Evolutionary conservation across 2,888 invertebrate species (phyloP), one percentile per base, ranked within the genome.

Genomic region (Chromoteleia sp.): DNA sequence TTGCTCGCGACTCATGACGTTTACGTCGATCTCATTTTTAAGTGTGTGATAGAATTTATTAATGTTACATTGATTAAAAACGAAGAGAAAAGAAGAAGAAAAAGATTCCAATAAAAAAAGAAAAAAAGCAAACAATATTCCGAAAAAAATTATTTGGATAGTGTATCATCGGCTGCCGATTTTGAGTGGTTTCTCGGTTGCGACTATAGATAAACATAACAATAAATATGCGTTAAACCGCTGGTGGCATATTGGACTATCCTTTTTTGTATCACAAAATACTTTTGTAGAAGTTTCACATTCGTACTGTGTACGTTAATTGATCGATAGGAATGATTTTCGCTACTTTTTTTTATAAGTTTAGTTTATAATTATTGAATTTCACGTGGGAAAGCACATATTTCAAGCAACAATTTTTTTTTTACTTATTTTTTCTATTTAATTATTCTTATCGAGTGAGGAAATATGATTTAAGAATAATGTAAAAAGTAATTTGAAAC

Each of bases 1-100:
- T 75, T 81, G 75, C 75, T 71, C 65, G 33, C 36, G 41, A 70
- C 68, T 81, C 65, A 45, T 70, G 41, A 76, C 74, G 75, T 83
- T 85, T 85, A 87, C 80, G 84, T 86, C 86, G 87, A 88, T 88
- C 88, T 88, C 88, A 87, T 86, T 86, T 88, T 84, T 86, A 86
- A 86, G 84, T 86, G 87, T 83, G 83, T 84, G 68, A 84, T 84
- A 84, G 83, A 65, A 67, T 76, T 76, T 76, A 59, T 58, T 65
- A 81, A 70, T 63, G 59, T 71, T 71, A 50, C 43, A 63, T 63
- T 36, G 63, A 70, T 61, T 63, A 61, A 58, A 74, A 77, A 29
- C 58, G 29, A 36, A 25, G 36, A 36, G 36, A 15, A 21, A 59
- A 39, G 14, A 58, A 33, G 5, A 29, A 45, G 43, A 50, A 6